A percentile compares a stretch with the other conserved stretches of the same genome.
These are phyloP conservation scores for Pseudopleuronectes americanus DNA, from an alignment of 2,797 vertebrate genomes.

Conservation along the genomic window DNA sequence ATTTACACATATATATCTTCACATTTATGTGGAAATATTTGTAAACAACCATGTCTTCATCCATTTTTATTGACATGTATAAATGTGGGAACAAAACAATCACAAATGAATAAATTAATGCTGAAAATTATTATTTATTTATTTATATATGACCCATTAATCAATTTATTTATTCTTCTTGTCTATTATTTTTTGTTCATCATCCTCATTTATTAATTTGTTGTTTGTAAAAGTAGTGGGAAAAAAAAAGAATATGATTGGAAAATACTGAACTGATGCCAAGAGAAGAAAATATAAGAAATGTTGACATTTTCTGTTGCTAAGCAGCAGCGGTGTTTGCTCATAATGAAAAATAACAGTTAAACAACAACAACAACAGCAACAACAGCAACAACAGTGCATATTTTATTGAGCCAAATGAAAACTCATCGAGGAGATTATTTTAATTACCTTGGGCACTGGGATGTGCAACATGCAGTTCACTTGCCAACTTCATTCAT, in stretches of 20 bases:
- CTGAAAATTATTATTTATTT: too few species aligned
- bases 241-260: conserved; percentile 1
- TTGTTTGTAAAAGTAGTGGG: neutral
- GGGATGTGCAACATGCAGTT: conserved; percentile 16
- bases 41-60: too few species aligned
- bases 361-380: neutral
- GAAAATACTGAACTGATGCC: neutral
- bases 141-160: too few species aligned
- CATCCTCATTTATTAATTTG: neutral
- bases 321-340: conserved; percentile 8
- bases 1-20: too few species aligned
- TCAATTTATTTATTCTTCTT: too few species aligned
- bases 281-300: neutral
- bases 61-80: too few species aligned
- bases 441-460: conserved; percentile 44
- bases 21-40: neutral
- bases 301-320: conserved; percentile 5
- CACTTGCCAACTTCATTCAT: conserved; percentile 21
- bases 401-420: conserved; percentile 9
- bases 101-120: neutral
- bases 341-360: neutral
- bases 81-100: neutral
- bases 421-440: conserved; percentile 27
- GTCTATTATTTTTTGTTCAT: too few species aligned
- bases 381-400: neutral